These are phyloP conservation scores for Rhinolophus sinicus DNA, from an alignment of 2,113 vertebrate species.

Conservation along the genomic window DNA sequence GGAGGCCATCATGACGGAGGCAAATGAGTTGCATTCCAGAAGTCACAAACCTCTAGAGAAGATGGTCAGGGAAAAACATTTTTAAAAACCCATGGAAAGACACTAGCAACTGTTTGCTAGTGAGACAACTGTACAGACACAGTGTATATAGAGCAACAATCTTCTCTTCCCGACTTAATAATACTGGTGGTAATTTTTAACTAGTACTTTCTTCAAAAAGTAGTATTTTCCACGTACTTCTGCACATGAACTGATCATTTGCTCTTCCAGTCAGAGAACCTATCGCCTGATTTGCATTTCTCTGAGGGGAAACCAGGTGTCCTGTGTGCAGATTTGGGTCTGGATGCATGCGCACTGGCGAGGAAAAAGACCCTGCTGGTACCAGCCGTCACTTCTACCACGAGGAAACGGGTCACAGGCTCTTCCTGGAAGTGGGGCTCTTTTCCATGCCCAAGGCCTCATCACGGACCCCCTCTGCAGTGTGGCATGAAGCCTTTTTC, in stretches of 20 bases:
- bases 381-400: background rate
- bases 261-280: background rate
- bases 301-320: background rate
- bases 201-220: background rate
- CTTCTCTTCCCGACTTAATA: background rate
- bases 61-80: background rate
- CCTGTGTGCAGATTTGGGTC: background rate
- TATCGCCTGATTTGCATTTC: background rate
- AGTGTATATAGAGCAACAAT: background rate
- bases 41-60: background rate
- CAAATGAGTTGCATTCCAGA: background rate
- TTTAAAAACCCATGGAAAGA: background rate
- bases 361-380: background rate
- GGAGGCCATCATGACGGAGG: background rate
- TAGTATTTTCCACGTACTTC: background rate
- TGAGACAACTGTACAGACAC: background rate
- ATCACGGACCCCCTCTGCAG: background rate
- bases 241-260: background rate
- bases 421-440: background rate
- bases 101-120: background rate
- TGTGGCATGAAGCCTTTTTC: background rate
- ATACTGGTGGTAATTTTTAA: background rate
- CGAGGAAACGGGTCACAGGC: background rate
- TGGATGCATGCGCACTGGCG: accelerated
- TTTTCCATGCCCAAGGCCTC: background rate